Base-by-base conservation (phyloP, 2,113 vertebrate species). In the Gadus chalcogrammus region DNA sequence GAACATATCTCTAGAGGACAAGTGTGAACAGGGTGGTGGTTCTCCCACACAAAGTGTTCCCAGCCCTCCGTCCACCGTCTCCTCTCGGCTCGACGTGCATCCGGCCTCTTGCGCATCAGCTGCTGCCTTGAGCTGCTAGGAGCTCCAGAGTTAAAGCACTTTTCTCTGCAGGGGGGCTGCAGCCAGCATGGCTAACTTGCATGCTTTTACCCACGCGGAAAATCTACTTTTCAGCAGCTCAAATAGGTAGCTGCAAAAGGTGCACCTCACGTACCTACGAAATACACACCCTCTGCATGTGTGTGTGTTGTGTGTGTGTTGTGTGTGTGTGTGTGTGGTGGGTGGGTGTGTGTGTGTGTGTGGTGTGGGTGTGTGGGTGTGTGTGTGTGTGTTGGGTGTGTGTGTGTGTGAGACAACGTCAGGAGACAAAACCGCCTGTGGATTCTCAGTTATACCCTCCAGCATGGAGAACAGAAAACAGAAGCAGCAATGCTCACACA, bases 361-460 rank as follows among this genome's bases (percentile, higher is more conserved):
- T 56, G n/a, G n/a, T n/a, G n/a, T n/a, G n/a, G n/a, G n/a, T n/a
- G n/a, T n/a, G n/a, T n/a, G n/a, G n/a, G 22, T 15, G 61, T 62
- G 61, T 61, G n/a, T 61, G 59, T 22, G 59, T 61, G 59, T 61
- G 59, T 61, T n/a, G n/a, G n/a, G 59, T 61, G 59, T 56, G 53
- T 15, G n/a, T n/a, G n/a, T n/a, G n/a, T n/a, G n/a, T n/a, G n/a
- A n/a, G 17, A 58, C 55, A 79, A 38, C 15, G 38, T 60, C 62
- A 70, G 75, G 42, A 75, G n/a, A 84, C 76, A 88, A 84, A 86
- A 73, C 70, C 38, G 68, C 63, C 80, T 79, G 77, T 79, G 86
- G 82, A 84, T 67, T 66, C 62, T 59, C 48, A 55, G 42, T 67
- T 64, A 73, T 38, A 15, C 48, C 27, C 55, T 75, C 17, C 65